These are phyloP conservation scores for Aleiodes sp. DNA, from an alignment of 1,140 invertebrate species.

Conservation along the genomic window DNA sequence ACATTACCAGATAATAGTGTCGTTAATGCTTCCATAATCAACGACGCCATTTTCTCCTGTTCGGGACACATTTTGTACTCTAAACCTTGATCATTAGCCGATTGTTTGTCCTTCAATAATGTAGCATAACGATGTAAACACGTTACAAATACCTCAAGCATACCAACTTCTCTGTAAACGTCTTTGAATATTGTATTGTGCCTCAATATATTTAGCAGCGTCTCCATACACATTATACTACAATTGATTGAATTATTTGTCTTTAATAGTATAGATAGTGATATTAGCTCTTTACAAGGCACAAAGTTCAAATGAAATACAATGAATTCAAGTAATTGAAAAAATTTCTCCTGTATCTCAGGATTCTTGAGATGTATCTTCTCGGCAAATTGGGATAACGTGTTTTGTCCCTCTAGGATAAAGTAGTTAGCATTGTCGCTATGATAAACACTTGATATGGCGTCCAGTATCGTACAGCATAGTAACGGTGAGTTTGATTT, in stretches of 20 bases:
- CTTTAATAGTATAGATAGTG: constrained; percentile 91
- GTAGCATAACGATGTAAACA: constrained; percentile 88
- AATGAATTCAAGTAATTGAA: constrained; percentile 94
- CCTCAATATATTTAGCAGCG: constrained; percentile 86
- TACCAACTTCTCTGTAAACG: constrained; percentile 96
- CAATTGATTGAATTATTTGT: constrained; percentile 80
- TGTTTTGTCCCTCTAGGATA: constrained; percentile 95
- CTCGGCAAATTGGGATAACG: constrained; percentile 94
- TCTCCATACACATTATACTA: constrained; percentile 89
- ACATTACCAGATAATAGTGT: constrained; percentile 81
- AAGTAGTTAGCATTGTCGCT: constrained; percentile 99
- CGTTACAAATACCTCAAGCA: constrained; percentile 96
- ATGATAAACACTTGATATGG: constrained; percentile 96
- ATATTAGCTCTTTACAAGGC: constrained; percentile 98
- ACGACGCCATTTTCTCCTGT: constrained; percentile 81
- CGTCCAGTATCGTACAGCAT: constrained; percentile 91
- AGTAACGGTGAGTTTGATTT: constrained; percentile 86
- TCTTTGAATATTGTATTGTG: constrained; percentile 96
- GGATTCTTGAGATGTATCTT: constrained; percentile 89
- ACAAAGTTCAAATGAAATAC: constrained; percentile 98
- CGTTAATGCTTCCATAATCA: constrained; percentile 89
- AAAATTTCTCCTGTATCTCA: constrained; percentile 95
- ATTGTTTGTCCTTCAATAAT: constrained; percentile 77
- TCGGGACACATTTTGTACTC: constrained; percentile 70
- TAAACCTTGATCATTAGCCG: constrained; percentile 59